Conservation (phyloP, 30 jellyfish, hydroid and myxozoan genomes). For the Hydractinia symbiolongicarpus region DNA sequence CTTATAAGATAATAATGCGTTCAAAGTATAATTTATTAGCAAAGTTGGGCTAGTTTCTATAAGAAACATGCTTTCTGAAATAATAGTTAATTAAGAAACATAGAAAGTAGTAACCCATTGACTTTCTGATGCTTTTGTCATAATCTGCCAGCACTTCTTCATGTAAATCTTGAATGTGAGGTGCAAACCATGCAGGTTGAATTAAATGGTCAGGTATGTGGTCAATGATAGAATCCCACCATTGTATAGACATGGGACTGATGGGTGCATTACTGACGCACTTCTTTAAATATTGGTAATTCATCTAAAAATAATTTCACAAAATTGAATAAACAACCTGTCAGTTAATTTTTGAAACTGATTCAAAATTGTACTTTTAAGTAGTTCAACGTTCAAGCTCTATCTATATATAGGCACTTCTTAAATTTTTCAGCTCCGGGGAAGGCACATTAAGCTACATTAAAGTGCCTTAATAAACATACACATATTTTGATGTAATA, state of each 20-base stretch:
- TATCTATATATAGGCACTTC: background rate
- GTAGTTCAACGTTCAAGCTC: background rate
- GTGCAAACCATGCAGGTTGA: slow-evolving; percentile 49
- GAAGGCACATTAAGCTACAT: too few species aligned
- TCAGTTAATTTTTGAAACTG: background rate
- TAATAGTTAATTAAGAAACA: too few species aligned
- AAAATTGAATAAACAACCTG: background rate
- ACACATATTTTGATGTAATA: too few species aligned
- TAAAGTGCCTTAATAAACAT: too few species aligned
- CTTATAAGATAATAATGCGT: too few species aligned
- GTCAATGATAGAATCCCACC: slow-evolving; percentile 80
- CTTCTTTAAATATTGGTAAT: slow-evolving; percentile 73
- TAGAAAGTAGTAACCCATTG: slow-evolving; percentile 43
- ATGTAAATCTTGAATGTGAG: slow-evolving; percentile 54
- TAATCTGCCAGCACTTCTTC: slow-evolving; percentile 76
- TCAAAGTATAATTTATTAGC: too few species aligned
- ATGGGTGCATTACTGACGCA: slow-evolving; percentile 95
- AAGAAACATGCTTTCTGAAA: too few species aligned
- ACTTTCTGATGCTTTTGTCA: slow-evolving; percentile 77
- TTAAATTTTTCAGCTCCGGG: too few species aligned
- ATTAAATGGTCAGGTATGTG: slow-evolving; percentile 71
- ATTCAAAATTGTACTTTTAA: too few species aligned
- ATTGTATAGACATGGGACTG: slow-evolving; percentile 70
- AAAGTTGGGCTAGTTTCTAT: too few species aligned
- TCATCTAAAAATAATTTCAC: slow-evolving; percentile 38